Evolutionary conservation across 2,888 invertebrate species (phyloP).

Genomic region (Caenorhabditis plicata): DNA sequence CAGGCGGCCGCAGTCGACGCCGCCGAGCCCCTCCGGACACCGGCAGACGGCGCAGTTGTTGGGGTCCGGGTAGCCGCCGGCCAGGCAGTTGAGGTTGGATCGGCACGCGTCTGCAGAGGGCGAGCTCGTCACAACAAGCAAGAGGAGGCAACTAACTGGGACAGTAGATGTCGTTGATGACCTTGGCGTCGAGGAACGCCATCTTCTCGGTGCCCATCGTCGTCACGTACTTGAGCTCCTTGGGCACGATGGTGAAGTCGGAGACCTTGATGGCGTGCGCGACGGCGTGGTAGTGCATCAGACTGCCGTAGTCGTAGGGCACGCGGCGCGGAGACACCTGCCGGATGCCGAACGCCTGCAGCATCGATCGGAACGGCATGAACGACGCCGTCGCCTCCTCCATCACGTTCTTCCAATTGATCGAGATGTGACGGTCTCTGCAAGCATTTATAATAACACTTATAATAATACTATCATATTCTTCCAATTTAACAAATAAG

Average conservation of each 20-base stretch:
- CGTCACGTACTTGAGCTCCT: conserved; percentile 64
- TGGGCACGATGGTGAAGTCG: conserved; percentile 65
- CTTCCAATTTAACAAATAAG: not conserved
- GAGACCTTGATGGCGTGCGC: conserved; percentile 65
- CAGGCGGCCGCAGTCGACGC: conserved; percentile 58
- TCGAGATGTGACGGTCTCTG: conserved; percentile 44
- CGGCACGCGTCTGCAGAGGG: conserved; percentile 48
- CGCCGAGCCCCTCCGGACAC: conserved; percentile 64
- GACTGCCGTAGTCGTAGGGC: conserved; percentile 63
- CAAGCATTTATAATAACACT: not conserved
- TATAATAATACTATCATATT: not conserved
- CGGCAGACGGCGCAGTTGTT: conserved; percentile 59
- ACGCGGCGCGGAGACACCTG: conserved; percentile 63
- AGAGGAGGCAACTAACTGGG: conserved; percentile 45
- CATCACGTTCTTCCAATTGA: conserved; percentile 59
- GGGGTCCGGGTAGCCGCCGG: conserved; percentile 64
- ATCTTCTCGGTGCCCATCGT: conserved; percentile 65
- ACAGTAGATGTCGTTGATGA: conserved; percentile 65
- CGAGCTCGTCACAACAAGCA: not conserved
- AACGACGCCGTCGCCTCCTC: conserved; percentile 62
- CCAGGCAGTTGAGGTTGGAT: conserved; percentile 52
- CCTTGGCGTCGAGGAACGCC: conserved; percentile 65
- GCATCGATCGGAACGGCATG: conserved; percentile 65
- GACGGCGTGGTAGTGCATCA: conserved; percentile 65
- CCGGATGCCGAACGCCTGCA: conserved; percentile 64